Evolutionary conservation across 2,113 vertebrate genomes (phyloP).

Genomic region (Lampris megalopsis): DNA sequence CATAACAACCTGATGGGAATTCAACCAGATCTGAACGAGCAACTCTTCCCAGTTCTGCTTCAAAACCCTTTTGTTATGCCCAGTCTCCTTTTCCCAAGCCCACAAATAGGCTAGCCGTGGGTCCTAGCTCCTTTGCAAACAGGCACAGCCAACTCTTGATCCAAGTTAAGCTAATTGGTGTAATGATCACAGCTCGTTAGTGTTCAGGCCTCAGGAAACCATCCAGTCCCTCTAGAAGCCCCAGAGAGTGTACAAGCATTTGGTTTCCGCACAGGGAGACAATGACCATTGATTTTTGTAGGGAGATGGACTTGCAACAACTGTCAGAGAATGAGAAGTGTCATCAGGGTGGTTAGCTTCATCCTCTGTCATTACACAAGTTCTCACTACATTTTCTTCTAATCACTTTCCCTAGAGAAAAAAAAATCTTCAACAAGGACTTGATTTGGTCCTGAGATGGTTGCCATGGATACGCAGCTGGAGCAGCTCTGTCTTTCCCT

Average conservation of each 20-base stretch:
- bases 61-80: slow-evolving; percentile 67
- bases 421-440: slow-evolving; percentile 63
- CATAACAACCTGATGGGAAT: slow-evolving; percentile 62
- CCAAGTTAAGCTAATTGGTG: slow-evolving; percentile 78
- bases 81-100: slow-evolving; percentile 63
- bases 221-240: slow-evolving; percentile 61
- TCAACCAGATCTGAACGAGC: slow-evolving; percentile 50
- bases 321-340: slow-evolving; percentile 51
- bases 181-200: slow-evolving; percentile 80
- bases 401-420: slow-evolving; percentile 70
- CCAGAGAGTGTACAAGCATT: slow-evolving; percentile 56
- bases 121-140: slow-evolving; percentile 52
- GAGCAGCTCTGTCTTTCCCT: slow-evolving; percentile 52
- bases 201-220: slow-evolving; percentile 59
- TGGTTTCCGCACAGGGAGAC: slow-evolving; percentile 51
- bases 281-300: slow-evolving; percentile 57
- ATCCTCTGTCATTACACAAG: slow-evolving; percentile 32
- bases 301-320: slow-evolving; percentile 56
- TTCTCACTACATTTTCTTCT: slow-evolving; percentile 53
- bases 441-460: slow-evolving; percentile 67
- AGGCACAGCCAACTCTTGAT: slow-evolving; percentile 76
- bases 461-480: slow-evolving; percentile 76
- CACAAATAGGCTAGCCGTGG: slow-evolving; percentile 70
- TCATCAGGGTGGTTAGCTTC: slow-evolving; percentile 46
- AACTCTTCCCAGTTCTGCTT: slow-evolving; percentile 45